Evolutionary conservation across 2,888 invertebrate species (phyloP), one percentile per base, ranked within the genome.

Genomic region (Criorhina ranunculi): DNA sequence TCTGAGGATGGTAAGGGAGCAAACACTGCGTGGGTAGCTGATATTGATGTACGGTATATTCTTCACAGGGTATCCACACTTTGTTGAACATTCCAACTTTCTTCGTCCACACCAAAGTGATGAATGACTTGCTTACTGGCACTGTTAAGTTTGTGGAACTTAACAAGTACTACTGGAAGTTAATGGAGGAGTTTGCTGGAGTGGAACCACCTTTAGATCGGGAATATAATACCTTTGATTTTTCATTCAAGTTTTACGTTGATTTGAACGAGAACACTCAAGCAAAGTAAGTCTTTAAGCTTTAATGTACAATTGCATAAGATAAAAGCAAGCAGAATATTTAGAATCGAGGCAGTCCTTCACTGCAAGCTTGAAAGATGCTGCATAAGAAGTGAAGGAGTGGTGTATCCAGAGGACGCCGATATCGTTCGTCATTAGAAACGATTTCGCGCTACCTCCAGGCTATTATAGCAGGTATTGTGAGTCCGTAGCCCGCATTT

Each of bases 171-270:
- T 96, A 94, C 91, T 95, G 95, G 95, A 92, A 93, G 75, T 90
- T 95, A 31, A 91, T 94, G 86, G 94, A 93, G 86, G 89, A 91
- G 86, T 92, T 94, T 86, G 95, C 95, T 75, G 95, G 95, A 0
- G 91, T 95, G 5, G 94, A 94, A 87, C 95, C 95, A 0, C 95
- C 95, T 0, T 91, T 93, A 0, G 93, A 93, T 77, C 92, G 96
- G 62, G 92, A 92, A 8, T 95, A 95, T 87, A 93, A 93, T 0
- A 94, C 95, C 90, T 96, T 96, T 70, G 96, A 96, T 88, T 94
- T 96, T 2, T 95, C 95, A 7, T 94, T 95, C 31, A 96, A 95
- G 88, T 96, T 95, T 88, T 96, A 96, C 87, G 93, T 90, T 29
- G 90, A 91, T 78, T 88, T 91, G 44, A 91, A 91, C 29, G 88